These are phyloP conservation scores for Labeo rohita DNA, from an alignment of 2,113 vertebrate genomes.

Conservation along the genomic window DNA sequence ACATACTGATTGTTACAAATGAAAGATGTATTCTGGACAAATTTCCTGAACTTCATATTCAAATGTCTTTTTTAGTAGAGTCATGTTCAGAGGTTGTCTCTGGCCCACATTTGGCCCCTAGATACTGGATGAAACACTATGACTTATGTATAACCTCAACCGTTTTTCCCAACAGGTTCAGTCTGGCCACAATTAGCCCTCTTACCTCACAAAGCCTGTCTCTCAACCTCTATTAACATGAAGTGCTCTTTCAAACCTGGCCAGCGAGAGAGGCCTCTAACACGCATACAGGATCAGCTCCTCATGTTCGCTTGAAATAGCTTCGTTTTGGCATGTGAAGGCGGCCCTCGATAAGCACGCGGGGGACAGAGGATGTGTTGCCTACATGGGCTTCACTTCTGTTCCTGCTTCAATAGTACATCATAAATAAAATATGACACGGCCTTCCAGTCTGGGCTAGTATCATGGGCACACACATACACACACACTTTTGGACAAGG, in stretches of 20 bases:
- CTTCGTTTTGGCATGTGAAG: not conserved
- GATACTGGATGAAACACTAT: conserved; percentile 10
- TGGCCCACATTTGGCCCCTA: not conserved
- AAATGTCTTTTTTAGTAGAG: not conserved
- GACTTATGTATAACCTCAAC: conserved; percentile 18
- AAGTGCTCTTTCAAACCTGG: conserved; percentile 10
- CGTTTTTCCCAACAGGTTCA: conserved; percentile 40
- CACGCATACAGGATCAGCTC: not conserved
- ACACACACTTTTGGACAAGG: conserved; percentile 27
- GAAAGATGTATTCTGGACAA: not conserved
- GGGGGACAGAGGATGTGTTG: conserved; percentile 16
- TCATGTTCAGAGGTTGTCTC: not conserved
- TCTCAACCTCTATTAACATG: conserved; percentile 45
- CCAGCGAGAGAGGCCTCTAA: not conserved
- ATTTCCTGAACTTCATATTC: not conserved
- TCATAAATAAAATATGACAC: conserved; percentile 65
- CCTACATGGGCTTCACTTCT: conserved; percentile 50
- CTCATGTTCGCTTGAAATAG: conserved; percentile 1
- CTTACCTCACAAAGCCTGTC: conserved; percentile 12
- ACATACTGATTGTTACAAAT: not conserved
- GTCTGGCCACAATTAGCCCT: conserved; percentile 53
- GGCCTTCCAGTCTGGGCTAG: not conserved
- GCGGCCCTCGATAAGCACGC: not conserved
- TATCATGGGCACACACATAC: conserved; percentile 13
- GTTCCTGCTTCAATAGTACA: conserved; percentile 27